Evolutionary conservation across 2,797 vertebrate species (phyloP).

Genomic region (Gadopsis bispinosus): DNA sequence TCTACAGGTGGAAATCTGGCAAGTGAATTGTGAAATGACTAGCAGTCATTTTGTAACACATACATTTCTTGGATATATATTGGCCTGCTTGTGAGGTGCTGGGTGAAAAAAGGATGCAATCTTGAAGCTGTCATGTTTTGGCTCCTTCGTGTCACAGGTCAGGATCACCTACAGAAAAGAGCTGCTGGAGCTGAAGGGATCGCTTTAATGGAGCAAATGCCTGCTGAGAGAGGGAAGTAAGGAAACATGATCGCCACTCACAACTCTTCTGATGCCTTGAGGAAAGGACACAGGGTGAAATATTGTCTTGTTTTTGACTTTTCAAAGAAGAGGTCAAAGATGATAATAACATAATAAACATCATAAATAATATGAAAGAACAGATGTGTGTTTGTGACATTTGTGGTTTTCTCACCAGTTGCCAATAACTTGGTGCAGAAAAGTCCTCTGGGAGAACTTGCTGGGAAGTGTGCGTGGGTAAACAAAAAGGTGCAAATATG

Average conservation of each 20-base stretch:
- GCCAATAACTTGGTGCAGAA: slow-evolving; percentile 7
- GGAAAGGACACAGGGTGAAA: slow-evolving; percentile 51
- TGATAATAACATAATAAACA: not conserved
- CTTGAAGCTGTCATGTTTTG: slow-evolving; percentile 40
- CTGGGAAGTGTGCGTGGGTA: slow-evolving; percentile 4
- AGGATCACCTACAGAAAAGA: slow-evolving; percentile 43
- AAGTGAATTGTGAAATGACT: not conserved
- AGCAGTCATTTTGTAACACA: not conserved
- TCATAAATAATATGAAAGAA: slow-evolving; percentile 5
- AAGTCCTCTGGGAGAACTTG: slow-evolving; percentile 11
- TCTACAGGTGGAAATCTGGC: not conserved
- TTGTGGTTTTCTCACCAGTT: slow-evolving; percentile 16
- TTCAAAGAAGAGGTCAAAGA: slow-evolving; percentile 34
- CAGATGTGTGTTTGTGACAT: slow-evolving; percentile 15
- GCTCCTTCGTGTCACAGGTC: slow-evolving; percentile 53
- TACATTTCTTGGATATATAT: not conserved
- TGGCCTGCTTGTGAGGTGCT: slow-evolving; percentile 8
- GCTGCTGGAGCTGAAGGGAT: slow-evolving; percentile 38
- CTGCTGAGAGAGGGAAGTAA: slow-evolving; percentile 63
- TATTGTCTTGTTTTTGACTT: slow-evolving; percentile 59
- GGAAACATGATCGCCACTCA: slow-evolving; percentile 63
- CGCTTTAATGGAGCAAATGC: slow-evolving; percentile 46
- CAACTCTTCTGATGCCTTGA: slow-evolving; percentile 53
- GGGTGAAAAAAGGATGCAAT: not conserved
- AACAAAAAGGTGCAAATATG: slow-evolving; percentile 11